Base-by-base conservation (phyloP, 2,113 vertebrate species). In the Eclectus roratus region DNA sequence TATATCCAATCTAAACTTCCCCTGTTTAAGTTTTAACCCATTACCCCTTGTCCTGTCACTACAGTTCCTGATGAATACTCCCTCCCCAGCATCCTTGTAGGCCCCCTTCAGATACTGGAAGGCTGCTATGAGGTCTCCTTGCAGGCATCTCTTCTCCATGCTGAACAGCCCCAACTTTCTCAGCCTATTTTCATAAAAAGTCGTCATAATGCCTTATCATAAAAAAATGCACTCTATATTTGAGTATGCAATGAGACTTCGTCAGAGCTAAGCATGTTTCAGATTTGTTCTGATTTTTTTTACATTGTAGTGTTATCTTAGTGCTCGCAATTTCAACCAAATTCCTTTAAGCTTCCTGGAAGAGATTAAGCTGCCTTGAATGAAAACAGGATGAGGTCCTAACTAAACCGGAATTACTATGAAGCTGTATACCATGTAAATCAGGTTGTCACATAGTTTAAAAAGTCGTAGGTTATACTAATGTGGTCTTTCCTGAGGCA, bases 371-470 rank as follows among this genome's bases (percentile, higher is more conserved):
- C 61, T 84, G 66, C 25, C 50, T 85, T 93, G 94, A 93, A 80
- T 85, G 87, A 85, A 84, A 88, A 76, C 1, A 10, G 27, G 44
- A 81, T 89, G 86, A 93, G 19, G 31, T 76, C 64, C 33, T 89
- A 93, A 83, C 81, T 77, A 80, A 82, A 94, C 63, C 85, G 81
- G 63, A 94, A 95, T 94, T 85, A 82, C 29, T 85, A 25, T 41
- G 89, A 89, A 70, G 16, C 71, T 77, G 20, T 83, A 72, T 69
- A 93, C 88, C 68, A 50, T 93, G 69, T 83, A 94, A 95, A 96
- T 95, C 89, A 93, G 79, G 71, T 88, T 96, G 91, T 60, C 91
- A 91, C 63, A 85, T 94, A 89, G 79, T 89, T 95, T 93, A 50
- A 94, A 80, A 94, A 82, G 84, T 92, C 70, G 58, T 56, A 82